These are phyloP conservation scores for Xenopus laevis DNA, from an alignment of 2,113 vertebrate species.

Conservation along the genomic window DNA sequence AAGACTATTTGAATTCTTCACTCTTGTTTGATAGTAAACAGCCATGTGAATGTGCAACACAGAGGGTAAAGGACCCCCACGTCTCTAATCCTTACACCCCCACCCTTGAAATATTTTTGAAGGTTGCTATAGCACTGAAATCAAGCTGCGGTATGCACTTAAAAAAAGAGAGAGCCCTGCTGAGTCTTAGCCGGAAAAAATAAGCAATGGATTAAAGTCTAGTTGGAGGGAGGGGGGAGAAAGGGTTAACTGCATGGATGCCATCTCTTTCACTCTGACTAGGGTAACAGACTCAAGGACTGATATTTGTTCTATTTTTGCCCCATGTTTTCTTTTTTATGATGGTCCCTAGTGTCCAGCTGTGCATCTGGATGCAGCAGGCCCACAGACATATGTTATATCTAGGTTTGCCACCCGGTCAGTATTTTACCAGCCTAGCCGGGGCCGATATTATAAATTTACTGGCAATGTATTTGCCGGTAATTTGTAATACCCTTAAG, in stretches of 20 bases:
- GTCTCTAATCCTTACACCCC: conserved; percentile 32
- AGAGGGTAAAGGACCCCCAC: conserved; percentile 26
- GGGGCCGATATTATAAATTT: too few species aligned
- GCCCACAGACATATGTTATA: too few species aligned
- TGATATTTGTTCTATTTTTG: too few species aligned
- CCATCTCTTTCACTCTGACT: neutral
- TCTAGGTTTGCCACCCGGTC: too few species aligned
- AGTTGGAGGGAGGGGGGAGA: neutral
- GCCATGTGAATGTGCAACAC: conserved; percentile 39
- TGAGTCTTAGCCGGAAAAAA: conserved; percentile 34
- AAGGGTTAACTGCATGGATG: conserved; percentile 23
- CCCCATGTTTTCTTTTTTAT: too few species aligned
- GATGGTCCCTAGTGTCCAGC: too few species aligned
- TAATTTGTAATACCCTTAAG: too few species aligned
- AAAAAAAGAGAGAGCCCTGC: conserved; percentile 18
- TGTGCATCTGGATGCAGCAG: too few species aligned
- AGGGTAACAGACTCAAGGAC: too few species aligned
- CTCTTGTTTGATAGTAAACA: conserved; percentile 46
- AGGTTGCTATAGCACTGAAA: conserved; percentile 43
- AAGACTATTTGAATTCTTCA: conserved; percentile 38
- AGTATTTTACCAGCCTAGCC: too few species aligned
- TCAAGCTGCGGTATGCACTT: conserved; percentile 34
- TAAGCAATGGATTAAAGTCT: conserved; percentile 33
- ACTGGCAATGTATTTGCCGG: too few species aligned
- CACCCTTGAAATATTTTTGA: conserved; percentile 42